Conservation (phyloP, 2,888 invertebrate genomes). For the Troglohyphantes excavatus region DNA sequence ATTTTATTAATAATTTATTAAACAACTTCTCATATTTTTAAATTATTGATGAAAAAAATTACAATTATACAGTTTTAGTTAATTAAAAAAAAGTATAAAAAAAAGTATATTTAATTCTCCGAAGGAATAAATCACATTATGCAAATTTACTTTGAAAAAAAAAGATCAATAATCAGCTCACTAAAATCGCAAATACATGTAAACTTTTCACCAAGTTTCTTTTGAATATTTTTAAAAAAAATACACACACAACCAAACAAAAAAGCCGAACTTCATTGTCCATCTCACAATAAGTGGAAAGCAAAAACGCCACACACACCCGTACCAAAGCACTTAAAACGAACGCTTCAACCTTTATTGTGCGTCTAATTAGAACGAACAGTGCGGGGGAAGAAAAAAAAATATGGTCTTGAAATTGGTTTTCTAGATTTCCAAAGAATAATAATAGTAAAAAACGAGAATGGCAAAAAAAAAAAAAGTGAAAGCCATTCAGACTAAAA, state of each 20-base stretch:
- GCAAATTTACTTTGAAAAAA: no score
- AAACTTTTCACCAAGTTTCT: background rate
- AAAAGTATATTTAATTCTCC: no score
- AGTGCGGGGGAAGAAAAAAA: slow-evolving; percentile 19
- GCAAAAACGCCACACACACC: background rate
- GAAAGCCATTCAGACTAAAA: slow-evolving; percentile 61
- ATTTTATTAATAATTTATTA: no score
- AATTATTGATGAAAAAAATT: no score
- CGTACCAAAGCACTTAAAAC: slow-evolving; percentile 42
- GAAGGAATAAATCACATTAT: no score
- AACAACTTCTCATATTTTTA: no score
- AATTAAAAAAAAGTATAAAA: no score
- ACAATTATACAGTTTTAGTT: no score
- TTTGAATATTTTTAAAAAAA: background rate
- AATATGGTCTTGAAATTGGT: slow-evolving; percentile 59
- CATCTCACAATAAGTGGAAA: background rate
- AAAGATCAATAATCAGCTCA: background rate
- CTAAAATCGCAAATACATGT: background rate
- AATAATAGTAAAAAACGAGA: slow-evolving; percentile 9
- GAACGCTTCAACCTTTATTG: slow-evolving; percentile 47
- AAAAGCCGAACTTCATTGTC: slow-evolving; percentile 9
- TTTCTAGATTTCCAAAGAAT: slow-evolving; percentile 54
- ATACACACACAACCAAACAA: background rate
- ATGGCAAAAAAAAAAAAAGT: background rate
- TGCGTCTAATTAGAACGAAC: slow-evolving; percentile 63